These are phyloP conservation scores for Trypoxylon attenuatum DNA, from an alignment of 2,888 invertebrate species.

Conservation along the genomic window DNA sequence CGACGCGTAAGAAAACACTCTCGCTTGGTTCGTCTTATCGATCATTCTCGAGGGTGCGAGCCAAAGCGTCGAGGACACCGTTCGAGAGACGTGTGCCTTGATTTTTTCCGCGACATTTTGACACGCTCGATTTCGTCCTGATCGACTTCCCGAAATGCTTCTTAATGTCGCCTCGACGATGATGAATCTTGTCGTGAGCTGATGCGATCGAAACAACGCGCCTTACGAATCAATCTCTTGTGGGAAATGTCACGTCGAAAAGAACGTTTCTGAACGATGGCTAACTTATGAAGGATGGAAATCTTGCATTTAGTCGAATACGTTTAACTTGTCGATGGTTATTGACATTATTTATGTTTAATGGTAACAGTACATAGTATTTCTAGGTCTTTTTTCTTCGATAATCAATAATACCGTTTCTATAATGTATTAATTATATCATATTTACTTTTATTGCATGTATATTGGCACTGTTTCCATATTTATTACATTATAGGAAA, in stretches of 20 bases:
- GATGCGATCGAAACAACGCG: conserved; percentile 14
- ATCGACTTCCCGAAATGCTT: conserved; percentile 25
- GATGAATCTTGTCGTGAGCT: conserved; percentile 35
- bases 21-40: conserved; percentile 24
- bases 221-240: conserved; percentile 26
- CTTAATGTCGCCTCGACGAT: conserved; percentile 29
- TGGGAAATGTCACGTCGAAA: conserved; percentile 1
- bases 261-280: conserved; percentile 9
- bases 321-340: no score
- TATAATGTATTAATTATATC: no score
- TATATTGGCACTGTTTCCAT: no score
- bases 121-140: neutral
- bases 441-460: no score
- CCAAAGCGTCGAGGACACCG: conserved; percentile 9
- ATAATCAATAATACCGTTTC: no score
- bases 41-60: conserved; percentile 25
- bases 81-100: neutral
- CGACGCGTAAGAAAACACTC: neutral
- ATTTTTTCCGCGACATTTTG: conserved; percentile 8
- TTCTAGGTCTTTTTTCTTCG: no score
- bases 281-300: no score
- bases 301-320: no score
- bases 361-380: no score
- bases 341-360: no score
- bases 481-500: no score